A percentile compares a stretch with the other conserved stretches of the same genome.
phyloP scores from a whole-genome alignment of 1,140 invertebrate species.

The Tetramorium simillimum region DNA sequence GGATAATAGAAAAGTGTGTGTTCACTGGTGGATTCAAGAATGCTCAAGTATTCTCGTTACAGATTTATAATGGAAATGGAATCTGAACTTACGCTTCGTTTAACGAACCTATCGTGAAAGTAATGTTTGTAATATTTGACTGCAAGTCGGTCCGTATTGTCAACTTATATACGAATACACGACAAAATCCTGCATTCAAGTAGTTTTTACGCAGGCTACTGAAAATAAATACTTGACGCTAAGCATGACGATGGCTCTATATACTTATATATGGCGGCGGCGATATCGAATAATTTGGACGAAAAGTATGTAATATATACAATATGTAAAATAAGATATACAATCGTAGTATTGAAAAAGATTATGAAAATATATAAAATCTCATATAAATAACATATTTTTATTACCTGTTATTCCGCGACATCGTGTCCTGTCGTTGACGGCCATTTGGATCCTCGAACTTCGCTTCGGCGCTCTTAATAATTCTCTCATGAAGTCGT shows the following conservation, averaged over 20 bases:
- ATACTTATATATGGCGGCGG: too few species aligned
- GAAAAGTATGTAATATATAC: too few species aligned
- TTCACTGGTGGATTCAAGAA: background rate
- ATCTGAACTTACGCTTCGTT: constrained; percentile 56
- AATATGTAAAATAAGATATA: too few species aligned
- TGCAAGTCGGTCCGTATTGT: constrained; percentile 20
- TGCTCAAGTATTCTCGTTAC: constrained; percentile 14
- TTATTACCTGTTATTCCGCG: constrained; percentile 66
- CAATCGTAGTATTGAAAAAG: background rate
- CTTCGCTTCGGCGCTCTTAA: constrained; percentile 63
- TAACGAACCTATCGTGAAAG: constrained; percentile 39
- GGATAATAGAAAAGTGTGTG: background rate
- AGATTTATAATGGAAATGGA: constrained; percentile 16
- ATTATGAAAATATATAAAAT: background rate
- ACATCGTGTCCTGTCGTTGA: constrained; percentile 28
- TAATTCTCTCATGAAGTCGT: constrained; percentile 77
- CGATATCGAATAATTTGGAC: background rate
- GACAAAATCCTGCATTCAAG: background rate
- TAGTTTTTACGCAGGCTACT: background rate
- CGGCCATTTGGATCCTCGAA: constrained; percentile 50
- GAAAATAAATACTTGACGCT: background rate
- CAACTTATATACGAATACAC: background rate
- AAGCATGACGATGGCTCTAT: background rate
- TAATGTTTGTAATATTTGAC: constrained; percentile 46
- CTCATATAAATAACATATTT: background rate